Conservation (phyloP, 2,797 vertebrate genomes). For the Oryzias sinensis region DNA sequence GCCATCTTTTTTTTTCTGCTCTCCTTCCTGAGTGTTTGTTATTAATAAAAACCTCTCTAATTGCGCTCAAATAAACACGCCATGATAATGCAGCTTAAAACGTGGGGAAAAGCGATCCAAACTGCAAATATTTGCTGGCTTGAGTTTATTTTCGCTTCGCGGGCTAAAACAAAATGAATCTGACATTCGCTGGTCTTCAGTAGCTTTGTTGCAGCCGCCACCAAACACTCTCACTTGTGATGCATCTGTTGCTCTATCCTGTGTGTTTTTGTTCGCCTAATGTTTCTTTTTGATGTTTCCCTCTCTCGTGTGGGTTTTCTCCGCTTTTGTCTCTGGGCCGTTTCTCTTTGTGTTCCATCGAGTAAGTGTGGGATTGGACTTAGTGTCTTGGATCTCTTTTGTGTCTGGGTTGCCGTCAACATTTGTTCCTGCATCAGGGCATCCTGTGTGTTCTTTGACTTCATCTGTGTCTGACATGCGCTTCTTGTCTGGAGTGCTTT, state of each 20-base stretch:
- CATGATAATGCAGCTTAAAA: too few species aligned
- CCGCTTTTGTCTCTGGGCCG: conserved; percentile 34
- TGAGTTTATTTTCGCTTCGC: too few species aligned
- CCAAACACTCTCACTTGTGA: background rate
- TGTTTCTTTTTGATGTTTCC: conserved; percentile 33
- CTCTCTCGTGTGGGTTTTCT: conserved; percentile 18
- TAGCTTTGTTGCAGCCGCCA: conserved; percentile 14
- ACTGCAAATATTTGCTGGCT: too few species aligned
- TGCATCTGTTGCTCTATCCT: conserved; percentile 35
- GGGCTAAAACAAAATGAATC: too few species aligned
- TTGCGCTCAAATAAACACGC: background rate
- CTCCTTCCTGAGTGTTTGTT: background rate
- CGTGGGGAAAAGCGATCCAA: background rate
- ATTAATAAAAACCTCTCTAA: background rate
- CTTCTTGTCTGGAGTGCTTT: conserved; percentile 44
- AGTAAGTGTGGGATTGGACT: conserved; percentile 15
- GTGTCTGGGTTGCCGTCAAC: conserved; percentile 29
- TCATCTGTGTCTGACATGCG: conserved; percentile 5
- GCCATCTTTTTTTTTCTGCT: background rate
- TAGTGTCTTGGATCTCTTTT: conserved; percentile 37
- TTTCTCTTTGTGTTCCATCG: conserved; percentile 54
- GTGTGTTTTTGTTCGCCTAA: conserved; percentile 9
- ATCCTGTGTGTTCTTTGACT: background rate
- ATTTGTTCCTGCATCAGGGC: conserved; percentile 11
- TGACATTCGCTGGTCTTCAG: too few species aligned